These are phyloP conservation scores for Pheosia gnoma DNA, from an alignment of 2,888 invertebrate genomes.

Conservation along the genomic window DNA sequence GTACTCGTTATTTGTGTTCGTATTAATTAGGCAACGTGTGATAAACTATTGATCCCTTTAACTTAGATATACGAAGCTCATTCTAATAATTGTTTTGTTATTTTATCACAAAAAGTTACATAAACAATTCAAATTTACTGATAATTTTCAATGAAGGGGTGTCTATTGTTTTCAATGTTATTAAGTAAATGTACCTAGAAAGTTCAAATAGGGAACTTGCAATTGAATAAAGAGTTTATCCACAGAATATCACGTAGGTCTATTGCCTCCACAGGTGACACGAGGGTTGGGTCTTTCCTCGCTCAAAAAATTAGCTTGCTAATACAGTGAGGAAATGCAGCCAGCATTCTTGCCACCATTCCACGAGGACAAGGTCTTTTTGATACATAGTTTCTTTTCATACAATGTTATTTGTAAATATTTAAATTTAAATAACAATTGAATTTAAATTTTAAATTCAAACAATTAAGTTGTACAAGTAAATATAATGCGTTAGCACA, in stretches of 20 bases:
- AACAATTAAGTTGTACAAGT: background rate
- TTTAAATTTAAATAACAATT: background rate
- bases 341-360: no score
- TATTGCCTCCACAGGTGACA: no score
- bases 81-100: constrained; percentile 1
- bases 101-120: constrained; percentile 16
- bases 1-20: constrained; percentile 6
- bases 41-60: constrained; percentile 31
- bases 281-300: no score
- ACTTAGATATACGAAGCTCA: background rate
- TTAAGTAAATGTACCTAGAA: no score
- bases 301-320: no score
- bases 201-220: no score
- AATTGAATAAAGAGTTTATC: no score
- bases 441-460: background rate
- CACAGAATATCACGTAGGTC: no score
- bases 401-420: no score
- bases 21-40: constrained; percentile 14
- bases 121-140: constrained; percentile 4
- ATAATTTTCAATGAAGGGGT: background rate
- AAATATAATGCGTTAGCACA: background rate
- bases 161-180: background rate
- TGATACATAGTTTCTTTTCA: no score
- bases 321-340: no score
- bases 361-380: no score